Conservation (phyloP, 1,140 invertebrate species). For the Drosophila kikkawai region DNA sequence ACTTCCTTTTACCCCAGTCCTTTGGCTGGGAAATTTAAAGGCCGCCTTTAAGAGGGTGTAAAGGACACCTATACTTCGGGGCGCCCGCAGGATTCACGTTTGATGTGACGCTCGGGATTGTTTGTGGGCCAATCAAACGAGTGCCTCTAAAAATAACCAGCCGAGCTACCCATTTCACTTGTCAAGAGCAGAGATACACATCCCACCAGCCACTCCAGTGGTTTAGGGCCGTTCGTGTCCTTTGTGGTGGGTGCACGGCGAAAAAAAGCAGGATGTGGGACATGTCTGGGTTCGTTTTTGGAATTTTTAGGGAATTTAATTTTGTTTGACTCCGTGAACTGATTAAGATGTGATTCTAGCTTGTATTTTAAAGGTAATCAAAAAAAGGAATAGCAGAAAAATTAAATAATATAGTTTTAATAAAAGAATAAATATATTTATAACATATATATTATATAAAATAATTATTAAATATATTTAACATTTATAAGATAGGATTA, state of each 20-base stretch:
- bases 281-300: neutral
- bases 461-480: neutral
- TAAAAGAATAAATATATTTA: too few species aligned
- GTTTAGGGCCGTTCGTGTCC: conserved; percentile 27
- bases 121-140: conserved; percentile 42
- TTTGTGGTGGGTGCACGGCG: conserved; percentile 25
- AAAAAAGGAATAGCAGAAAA: neutral
- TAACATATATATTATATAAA: too few species aligned
- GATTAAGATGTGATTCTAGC: neutral
- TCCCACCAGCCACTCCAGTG: conserved; percentile 18
- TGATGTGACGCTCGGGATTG: conserved; percentile 39
- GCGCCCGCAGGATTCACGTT: conserved; percentile 33
- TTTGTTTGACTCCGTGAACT: neutral
- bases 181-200: conserved; percentile 56
- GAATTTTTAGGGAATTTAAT: neutral
- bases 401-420: too few species aligned
- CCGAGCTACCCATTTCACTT: conserved; percentile 58
- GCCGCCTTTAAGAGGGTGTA: conserved; percentile 12
- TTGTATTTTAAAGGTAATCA: neutral
- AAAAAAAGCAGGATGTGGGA: conserved; percentile 1
- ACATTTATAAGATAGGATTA: neutral
- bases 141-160: conserved; percentile 47
- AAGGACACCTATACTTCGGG: conserved; percentile 6
- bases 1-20: conserved; percentile 53
- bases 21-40: conserved; percentile 26